These are phyloP conservation scores for Tinea semifulvella DNA, from an alignment of 2,888 invertebrate species.

Conservation along the genomic window DNA sequence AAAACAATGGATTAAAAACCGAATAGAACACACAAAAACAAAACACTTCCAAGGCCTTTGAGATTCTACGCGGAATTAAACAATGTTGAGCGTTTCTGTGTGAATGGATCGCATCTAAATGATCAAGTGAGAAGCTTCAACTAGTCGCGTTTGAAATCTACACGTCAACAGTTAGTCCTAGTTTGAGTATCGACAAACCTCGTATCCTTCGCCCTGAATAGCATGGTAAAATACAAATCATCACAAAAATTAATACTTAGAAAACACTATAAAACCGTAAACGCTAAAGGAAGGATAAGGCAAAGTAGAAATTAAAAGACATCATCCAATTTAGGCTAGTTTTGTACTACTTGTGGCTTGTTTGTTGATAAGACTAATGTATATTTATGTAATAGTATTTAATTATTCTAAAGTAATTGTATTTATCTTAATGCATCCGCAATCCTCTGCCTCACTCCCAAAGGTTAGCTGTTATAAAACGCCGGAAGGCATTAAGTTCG, in stretches of 20 bases:
- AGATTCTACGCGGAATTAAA: constrained; percentile 29
- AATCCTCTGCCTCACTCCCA: no score
- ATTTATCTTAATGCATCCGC: no score
- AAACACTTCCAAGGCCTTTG: neutral
- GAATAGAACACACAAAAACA: neutral
- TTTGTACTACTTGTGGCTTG: no score
- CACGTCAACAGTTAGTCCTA: neutral
- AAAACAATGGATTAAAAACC: neutral
- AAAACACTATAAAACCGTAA: constrained; percentile 13
- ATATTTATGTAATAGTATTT: no score
- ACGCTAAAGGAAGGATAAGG: constrained; percentile 1
- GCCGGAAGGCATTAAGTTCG: no score
- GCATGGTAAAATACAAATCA: constrained; percentile 59
- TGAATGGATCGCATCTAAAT: constrained; percentile 18
- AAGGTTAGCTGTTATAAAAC: no score
- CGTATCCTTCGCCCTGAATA: constrained; percentile 58
- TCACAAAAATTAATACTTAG: constrained; percentile 22
- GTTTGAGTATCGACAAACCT: constrained; percentile 50
- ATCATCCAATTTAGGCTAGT: no score
- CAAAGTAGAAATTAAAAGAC: no score
- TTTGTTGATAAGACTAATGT: no score
- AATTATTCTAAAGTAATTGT: no score
- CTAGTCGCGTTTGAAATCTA: constrained; percentile 2
- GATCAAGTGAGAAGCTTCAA: neutral
- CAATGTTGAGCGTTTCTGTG: constrained; percentile 18